Percentiles rank a stretch among this genome's conserved stretches.
phyloP scores from a whole-genome alignment of 2,113 vertebrate species.

The Sorex fumeus region DNA sequence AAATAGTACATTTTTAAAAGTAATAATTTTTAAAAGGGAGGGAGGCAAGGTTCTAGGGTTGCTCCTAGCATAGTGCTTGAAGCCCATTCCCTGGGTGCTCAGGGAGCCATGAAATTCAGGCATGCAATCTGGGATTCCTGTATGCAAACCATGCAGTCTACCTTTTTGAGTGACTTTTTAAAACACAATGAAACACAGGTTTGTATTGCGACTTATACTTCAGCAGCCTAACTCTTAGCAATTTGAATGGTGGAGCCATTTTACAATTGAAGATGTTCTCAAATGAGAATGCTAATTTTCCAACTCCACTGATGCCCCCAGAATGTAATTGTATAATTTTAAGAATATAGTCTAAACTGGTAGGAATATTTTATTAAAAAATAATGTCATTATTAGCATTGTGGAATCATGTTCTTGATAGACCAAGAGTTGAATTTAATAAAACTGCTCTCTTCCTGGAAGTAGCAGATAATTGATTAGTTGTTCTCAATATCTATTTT shows the following conservation, averaged over 20 bases:
- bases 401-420: neutral
- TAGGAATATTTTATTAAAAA: neutral
- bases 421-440: neutral
- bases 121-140: too few species aligned
- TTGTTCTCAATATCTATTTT: constrained; percentile 27
- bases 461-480: neutral
- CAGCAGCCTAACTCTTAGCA: neutral
- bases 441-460: neutral
- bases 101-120: too few species aligned
- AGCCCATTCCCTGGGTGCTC: too few species aligned
- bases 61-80: too few species aligned
- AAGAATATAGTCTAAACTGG: constrained; percentile 5
- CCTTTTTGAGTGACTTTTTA: too few species aligned
- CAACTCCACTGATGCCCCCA: neutral
- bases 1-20: neutral
- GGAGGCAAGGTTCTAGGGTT: too few species aligned
- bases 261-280: constrained; percentile 36
- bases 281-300: neutral
- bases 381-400: neutral
- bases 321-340: neutral
- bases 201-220: neutral
- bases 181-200: neutral
- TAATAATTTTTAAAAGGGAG: constrained; percentile 24
- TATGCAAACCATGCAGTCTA: too few species aligned
- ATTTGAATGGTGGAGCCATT: constrained; percentile 1